These are phyloP conservation scores for Lacerta viridis DNA, from an alignment of 2,797 vertebrate species.

Conservation along the genomic window DNA sequence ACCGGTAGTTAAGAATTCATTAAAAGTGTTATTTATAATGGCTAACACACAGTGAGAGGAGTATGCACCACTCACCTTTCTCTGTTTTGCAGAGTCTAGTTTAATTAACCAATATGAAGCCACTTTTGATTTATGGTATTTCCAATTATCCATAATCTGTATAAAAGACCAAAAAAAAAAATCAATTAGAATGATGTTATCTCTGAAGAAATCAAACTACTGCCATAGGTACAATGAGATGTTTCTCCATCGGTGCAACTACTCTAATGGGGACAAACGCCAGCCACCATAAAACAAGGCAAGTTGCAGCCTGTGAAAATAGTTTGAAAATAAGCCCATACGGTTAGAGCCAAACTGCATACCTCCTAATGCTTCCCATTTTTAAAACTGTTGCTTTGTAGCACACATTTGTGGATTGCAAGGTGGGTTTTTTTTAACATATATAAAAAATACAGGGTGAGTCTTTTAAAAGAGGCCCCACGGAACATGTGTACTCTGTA, in stretches of 20 bases:
- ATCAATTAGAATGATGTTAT: constrained; percentile 20
- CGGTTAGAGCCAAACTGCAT: background rate
- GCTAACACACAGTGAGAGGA: background rate
- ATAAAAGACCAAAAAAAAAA: constrained; percentile 56
- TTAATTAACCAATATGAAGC: constrained; percentile 98
- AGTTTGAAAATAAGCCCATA: constrained; percentile 4
- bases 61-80: constrained; percentile 86
- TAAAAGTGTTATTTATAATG: background rate
- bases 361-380: background rate
- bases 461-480: too few relatives aligned
- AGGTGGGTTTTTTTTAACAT: background rate
- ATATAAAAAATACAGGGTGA: too few relatives aligned
- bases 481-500: too few relatives aligned
- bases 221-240: constrained; percentile 12
- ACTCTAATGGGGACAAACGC: background rate
- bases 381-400: background rate
- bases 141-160: constrained; percentile 98
- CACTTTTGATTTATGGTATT: constrained; percentile 96
- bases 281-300: too few relatives aligned
- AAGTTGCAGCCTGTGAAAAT: background rate
- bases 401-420: background rate
- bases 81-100: constrained; percentile 94
- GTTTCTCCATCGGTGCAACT: background rate
- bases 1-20: background rate
- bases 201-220: constrained; percentile 20